Evolutionary conservation across 2,888 invertebrate species (phyloP).

Genomic region (Archips xylosteana): DNA sequence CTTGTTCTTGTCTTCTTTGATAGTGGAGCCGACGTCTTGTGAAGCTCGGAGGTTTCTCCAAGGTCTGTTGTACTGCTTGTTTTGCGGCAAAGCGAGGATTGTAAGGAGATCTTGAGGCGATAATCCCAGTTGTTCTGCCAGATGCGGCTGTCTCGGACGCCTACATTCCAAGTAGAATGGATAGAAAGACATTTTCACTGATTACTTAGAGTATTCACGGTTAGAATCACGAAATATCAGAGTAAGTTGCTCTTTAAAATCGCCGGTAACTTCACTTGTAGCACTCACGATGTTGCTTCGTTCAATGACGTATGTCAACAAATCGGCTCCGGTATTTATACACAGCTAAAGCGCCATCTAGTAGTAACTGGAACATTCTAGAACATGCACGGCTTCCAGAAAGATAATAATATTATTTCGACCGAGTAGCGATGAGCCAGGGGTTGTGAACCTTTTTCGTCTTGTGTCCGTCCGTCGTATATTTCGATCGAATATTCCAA

Average conservation of each 20-base stretch:
- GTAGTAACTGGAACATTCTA: conserved; percentile 55
- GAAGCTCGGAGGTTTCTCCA: conserved; percentile 87
- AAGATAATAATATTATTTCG: not conserved
- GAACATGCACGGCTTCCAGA: conserved; percentile 46
- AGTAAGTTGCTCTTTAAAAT: conserved; percentile 38
- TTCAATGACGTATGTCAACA: conserved; percentile 47
- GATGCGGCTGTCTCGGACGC: conserved; percentile 55
- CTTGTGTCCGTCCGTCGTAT: not conserved
- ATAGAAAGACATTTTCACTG: conserved; percentile 70
- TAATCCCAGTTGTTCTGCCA: conserved; percentile 51
- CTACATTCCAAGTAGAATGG: conserved; percentile 67
- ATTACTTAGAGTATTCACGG: not conserved
- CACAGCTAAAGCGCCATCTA: conserved; percentile 60
- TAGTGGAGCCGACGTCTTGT: conserved; percentile 77
- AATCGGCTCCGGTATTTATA: conserved; percentile 51
- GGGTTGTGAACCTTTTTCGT: conserved; percentile 9
- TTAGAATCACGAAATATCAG: conserved; percentile 16
- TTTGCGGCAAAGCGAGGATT: conserved; percentile 61
- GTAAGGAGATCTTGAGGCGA: conserved; percentile 67
- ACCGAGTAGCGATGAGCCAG: not conserved
- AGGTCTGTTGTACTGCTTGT: conserved; percentile 70
- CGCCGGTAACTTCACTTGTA: conserved; percentile 37
- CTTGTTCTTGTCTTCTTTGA: conserved; percentile 79
- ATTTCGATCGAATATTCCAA: not conserved
- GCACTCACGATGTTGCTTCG: conserved; percentile 35